A percentile compares a stretch with the other conserved stretches of the same genome.
These are phyloP conservation scores for Diachrysia chrysitis DNA, from an alignment of 2,888 invertebrate species.

Conservation along the genomic window DNA sequence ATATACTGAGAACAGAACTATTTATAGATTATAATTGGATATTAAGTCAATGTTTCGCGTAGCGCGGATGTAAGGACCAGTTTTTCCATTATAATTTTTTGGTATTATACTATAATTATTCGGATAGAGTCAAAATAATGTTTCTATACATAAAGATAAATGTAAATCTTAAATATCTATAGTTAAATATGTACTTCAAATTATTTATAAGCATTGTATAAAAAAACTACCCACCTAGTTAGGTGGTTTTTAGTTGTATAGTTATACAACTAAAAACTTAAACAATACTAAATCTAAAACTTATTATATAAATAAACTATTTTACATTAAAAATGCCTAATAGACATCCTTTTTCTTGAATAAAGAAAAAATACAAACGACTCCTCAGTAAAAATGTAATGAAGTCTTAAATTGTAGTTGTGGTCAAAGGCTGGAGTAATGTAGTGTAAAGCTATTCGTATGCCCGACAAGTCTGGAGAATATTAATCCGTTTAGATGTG, in stretches of 20 bases:
- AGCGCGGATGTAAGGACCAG: not conserved
- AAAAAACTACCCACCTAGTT: too few species aligned
- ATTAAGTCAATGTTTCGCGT: not conserved
- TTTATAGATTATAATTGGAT: constrained; percentile 2
- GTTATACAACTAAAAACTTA: too few species aligned
- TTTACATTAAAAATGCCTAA: too few species aligned
- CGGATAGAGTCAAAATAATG: not conserved
- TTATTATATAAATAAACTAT: too few species aligned
- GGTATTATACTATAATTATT: not conserved
- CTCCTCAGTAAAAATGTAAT: not conserved
- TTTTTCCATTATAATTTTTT: not conserved
- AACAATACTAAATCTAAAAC: too few species aligned
- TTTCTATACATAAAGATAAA: too few species aligned
- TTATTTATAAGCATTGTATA: too few species aligned
- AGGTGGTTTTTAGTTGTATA: too few species aligned
- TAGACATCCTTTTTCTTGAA: not conserved
- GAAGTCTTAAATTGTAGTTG: not conserved
- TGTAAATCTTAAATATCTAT: too few species aligned
- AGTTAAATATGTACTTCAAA: too few species aligned
- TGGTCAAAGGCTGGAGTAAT: not conserved
- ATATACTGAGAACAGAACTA: not conserved
- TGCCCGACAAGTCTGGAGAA: not conserved
- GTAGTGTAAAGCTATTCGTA: not conserved
- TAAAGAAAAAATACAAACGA: not conserved
- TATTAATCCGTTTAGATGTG: not conserved